Conservation (phyloP, 2,113 vertebrate genomes). For the Hystrix brachyura region DNA sequence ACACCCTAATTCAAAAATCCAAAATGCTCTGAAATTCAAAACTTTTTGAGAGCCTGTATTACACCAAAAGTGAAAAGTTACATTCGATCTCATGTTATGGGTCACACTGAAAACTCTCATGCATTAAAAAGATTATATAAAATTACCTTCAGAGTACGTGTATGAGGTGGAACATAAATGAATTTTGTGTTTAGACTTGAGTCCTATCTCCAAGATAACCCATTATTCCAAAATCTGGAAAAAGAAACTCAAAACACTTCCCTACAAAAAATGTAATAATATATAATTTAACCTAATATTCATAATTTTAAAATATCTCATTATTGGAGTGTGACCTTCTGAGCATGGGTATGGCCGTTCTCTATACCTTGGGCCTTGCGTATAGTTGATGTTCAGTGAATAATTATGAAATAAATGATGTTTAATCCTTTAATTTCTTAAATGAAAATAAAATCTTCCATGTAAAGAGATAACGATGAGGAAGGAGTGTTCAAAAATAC, state of each 20-base stretch:
- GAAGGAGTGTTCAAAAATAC: not conserved
- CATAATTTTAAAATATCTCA: not conserved
- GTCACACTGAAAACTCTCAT: not conserved
- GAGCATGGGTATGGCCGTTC: not conserved
- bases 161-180: not conserved
- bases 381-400: not conserved
- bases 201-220: not conserved
- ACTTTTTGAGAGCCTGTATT: not conserved
- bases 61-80: not conserved
- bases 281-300: not conserved
- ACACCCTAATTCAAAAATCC: not conserved
- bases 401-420: not conserved
- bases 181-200: not conserved
- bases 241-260: not conserved
- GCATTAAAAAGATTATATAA: not conserved
- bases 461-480: not conserved
- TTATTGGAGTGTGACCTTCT: not conserved
- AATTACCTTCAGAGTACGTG: not conserved
- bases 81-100: not conserved
- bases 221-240: not conserved
- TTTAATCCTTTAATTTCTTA: not conserved
- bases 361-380: not conserved
- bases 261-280: not conserved
- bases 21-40: not conserved
- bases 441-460: constrained; percentile 36